Evolutionary conservation across 2,888 invertebrate genomes (phyloP).

Genomic region (Poecilus cupreus): DNA sequence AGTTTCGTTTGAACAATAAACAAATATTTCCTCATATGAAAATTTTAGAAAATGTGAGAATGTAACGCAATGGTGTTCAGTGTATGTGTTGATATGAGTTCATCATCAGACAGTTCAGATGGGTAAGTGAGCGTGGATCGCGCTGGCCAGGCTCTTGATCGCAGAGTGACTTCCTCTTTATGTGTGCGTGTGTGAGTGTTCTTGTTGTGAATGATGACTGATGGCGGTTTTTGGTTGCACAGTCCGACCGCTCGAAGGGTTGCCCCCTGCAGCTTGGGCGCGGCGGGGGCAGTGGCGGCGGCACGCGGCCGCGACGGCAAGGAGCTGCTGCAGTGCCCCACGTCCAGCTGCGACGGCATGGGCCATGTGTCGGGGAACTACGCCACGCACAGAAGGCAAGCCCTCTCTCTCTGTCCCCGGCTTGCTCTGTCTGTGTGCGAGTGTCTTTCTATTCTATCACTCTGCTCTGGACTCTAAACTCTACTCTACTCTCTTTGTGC

Average conservation of each 20-base stretch:
- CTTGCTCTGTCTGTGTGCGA: conserved; percentile 7
- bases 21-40: too few relatives aligned
- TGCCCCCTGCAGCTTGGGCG: conserved; percentile 61
- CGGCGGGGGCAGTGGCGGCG: conserved; percentile 67
- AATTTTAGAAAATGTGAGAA: too few relatives aligned
- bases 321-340: conserved; percentile 88
- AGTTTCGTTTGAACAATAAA: too few relatives aligned
- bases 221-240: conserved; percentile 49
- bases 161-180: background rate
- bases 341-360: conserved; percentile 87
- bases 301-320: conserved; percentile 81
- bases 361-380: conserved; percentile 93
- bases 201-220: background rate
- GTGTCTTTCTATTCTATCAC: background rate
- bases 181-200: conserved; percentile 5
- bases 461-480: background rate
- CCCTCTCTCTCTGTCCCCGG: too few relatives aligned
- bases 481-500: background rate
- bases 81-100: too few relatives aligned
- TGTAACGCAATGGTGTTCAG: too few relatives aligned
- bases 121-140: too few relatives aligned
- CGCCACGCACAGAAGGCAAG: conserved; percentile 91
- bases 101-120: conserved; percentile 12
- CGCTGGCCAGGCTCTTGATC: background rate
- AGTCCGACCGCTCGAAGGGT: conserved; percentile 47